Percentiles rank a stretch among this genome's conserved stretches.
phyloP scores from a whole-genome alignment of 2,888 invertebrate species.

The Formica aserva region DNA sequence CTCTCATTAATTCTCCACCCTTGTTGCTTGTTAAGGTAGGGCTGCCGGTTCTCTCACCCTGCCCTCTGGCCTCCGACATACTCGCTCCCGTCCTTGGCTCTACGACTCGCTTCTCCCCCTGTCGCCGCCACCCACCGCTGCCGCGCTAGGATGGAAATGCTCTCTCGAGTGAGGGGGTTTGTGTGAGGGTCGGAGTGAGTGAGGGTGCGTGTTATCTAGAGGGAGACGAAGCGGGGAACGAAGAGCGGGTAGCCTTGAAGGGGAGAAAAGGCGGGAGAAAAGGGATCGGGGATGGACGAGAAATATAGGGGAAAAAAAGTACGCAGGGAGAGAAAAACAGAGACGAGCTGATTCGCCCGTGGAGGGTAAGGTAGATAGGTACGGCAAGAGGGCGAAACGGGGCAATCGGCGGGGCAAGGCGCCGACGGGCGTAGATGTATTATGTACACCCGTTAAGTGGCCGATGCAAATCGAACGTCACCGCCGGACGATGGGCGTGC shows the following conservation, averaged over 20 bases:
- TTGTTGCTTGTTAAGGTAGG: constrained; percentile 85
- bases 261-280: constrained; percentile 57
- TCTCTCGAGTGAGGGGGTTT: constrained; percentile 77
- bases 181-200: constrained; percentile 54
- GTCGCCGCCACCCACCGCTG: constrained; percentile 42
- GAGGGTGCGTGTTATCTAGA: constrained; percentile 38
- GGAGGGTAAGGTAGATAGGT: constrained; percentile 45
- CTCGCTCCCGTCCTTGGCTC: constrained; percentile 72
- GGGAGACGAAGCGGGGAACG: constrained; percentile 37
- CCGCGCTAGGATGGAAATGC: constrained; percentile 79
- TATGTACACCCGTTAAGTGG: constrained; percentile 77
- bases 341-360: constrained; percentile 25
- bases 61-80: constrained; percentile 72
- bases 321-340: constrained; percentile 48
- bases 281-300: constrained; percentile 18
- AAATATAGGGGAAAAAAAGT: constrained; percentile 38
- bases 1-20: constrained; percentile 86
- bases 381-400: constrained; percentile 60
- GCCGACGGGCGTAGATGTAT: constrained; percentile 69
- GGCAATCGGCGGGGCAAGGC: constrained; percentile 63
- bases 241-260: constrained; percentile 25
- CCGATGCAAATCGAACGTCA: constrained; percentile 78
- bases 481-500: constrained; percentile 74
- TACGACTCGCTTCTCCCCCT: constrained; percentile 72
- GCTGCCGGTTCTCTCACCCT: constrained; percentile 76